Evolutionary conservation across 2,888 invertebrate genomes (phyloP), one percentile per base, ranked within the genome.

Genomic region (Andrena fulva): DNA sequence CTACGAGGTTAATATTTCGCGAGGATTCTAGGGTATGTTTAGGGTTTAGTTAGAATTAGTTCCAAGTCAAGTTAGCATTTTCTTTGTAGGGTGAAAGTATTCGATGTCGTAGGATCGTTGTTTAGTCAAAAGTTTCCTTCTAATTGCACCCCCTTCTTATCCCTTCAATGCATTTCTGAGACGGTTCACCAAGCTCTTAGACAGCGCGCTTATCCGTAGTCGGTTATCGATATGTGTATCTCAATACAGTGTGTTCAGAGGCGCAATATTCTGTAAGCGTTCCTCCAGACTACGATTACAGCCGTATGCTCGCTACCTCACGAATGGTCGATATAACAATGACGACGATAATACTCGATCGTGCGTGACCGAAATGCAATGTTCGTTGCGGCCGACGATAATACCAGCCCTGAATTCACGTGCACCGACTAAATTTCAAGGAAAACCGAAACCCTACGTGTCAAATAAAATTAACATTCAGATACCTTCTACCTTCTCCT

Each of bases 291-390:
- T 70, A 71, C 85, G 85, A 84, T 87, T 86, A 78, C 87, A 70
- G 68, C 82, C 82, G 87, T 82, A 88, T 79, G 89, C 89, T 79
- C 75, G 82, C 74, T 77, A 75, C 82, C 80, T 84, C 87, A 87
- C 87, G 84, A 87, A 88, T 88, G 72, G 80, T 75, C 80, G 84
- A 81, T 85, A 89, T 79, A 88, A 90, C 89, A 89, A 89, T 89
- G 89, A 89, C 84, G 84, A 83, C 82, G 85, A 84, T 85, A 87
- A 89, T 89, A 89, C 87, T 85, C 87, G 90, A 89, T 90, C 88
- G 88, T 87, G 87, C 90, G 91, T 90, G 89, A 90, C 87, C 87
- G 74, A 88, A 86, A 88, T 87, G 87, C 84, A 63, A 64, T 70
- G 86, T 74, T 86, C 84, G 77, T 80, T 79, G 81, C 60, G 52